Percentiles rank a stretch among this genome's conserved stretches.
phyloP scores from a whole-genome alignment of 2,113 vertebrate species.

The Helogale parvula region DNA sequence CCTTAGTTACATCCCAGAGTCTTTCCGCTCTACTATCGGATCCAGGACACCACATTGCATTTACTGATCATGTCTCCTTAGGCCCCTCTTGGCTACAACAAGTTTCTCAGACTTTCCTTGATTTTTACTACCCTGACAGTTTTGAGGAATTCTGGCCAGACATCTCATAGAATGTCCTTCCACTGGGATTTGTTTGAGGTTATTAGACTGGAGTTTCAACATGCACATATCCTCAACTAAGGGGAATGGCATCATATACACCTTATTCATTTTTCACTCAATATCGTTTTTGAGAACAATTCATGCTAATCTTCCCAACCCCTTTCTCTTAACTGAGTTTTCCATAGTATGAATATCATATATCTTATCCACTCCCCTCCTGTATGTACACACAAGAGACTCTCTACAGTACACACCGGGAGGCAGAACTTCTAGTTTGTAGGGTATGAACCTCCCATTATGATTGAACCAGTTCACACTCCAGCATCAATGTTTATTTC shows the following conservation, averaged over 20 bases:
- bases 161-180: not conserved
- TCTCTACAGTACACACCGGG: not conserved
- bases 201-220: not conserved
- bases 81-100: not conserved
- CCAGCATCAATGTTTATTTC: not conserved
- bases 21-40: not conserved
- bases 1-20: accelerated
- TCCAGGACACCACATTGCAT: not conserved
- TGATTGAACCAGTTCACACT: not conserved
- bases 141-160: not conserved
- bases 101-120: not conserved
- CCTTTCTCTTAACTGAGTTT: not conserved
- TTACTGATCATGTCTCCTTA: not conserved
- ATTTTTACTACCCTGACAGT: not conserved
- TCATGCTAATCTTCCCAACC: not conserved
- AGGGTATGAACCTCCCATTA: not conserved
- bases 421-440: not conserved
- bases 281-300: not conserved
- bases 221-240: not conserved
- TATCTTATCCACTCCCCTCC: not conserved
- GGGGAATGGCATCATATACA: not conserved
- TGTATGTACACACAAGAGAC: not conserved
- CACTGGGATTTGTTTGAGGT: not conserved
- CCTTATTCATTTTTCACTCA: not conserved
- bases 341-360: not conserved